These are phyloP conservation scores for Aradophagus sp. DNA, from an alignment of 1,140 invertebrate species.

Conservation along the genomic window DNA sequence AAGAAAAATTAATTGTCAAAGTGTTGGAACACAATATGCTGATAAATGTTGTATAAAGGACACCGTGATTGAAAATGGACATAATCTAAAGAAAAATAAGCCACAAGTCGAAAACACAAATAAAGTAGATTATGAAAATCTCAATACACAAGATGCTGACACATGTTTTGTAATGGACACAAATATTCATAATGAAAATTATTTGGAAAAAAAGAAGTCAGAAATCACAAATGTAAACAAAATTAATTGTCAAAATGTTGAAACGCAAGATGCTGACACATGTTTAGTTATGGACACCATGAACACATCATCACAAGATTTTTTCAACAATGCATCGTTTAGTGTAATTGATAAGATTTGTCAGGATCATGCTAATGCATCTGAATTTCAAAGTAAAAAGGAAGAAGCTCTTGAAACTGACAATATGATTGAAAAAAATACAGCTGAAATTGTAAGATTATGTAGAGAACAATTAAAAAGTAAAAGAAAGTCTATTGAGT, in stretches of 20 bases:
- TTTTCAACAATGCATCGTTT: constrained; percentile 62
- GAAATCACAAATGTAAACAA: no score
- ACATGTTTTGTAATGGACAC: not conserved
- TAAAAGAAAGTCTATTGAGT: not conserved
- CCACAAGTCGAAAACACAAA: no score
- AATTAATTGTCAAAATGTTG: constrained; percentile 3
- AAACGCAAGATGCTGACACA: not conserved
- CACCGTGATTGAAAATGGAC: no score
- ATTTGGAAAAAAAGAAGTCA: not conserved
- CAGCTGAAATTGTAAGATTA: constrained; percentile 7
- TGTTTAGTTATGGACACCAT: constrained; percentile 6
- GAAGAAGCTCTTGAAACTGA: not conserved
- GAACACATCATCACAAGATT: constrained; percentile 61
- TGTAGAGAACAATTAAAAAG: constrained; percentile 35
- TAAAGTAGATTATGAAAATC: no score
- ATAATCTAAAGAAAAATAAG: no score
- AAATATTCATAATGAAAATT: not conserved
- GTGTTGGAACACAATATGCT: no score
- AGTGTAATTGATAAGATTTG: constrained; percentile 59
- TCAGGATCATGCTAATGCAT: constrained; percentile 2
- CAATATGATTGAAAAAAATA: not conserved
- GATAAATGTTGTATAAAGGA: no score
- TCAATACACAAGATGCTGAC: constrained; percentile 4
- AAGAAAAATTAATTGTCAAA: no score
- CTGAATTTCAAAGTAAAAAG: not conserved